These are phyloP conservation scores for Panulirus ornatus DNA, from an alignment of 1,140 invertebrate species.

Conservation along the genomic window DNA sequence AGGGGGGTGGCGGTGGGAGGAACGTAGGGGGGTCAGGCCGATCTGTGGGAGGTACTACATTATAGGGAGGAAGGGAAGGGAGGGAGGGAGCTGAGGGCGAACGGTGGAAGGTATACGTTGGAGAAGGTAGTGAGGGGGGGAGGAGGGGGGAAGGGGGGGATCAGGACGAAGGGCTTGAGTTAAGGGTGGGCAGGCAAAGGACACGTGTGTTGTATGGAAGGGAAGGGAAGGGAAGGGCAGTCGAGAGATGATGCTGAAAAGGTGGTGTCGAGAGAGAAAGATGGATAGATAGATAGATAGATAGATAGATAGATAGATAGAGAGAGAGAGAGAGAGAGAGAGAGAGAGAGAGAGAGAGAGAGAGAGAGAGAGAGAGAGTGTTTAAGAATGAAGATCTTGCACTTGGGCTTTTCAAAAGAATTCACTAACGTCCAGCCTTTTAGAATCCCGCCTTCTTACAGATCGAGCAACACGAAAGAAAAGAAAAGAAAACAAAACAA, in stretches of 20 bases:
- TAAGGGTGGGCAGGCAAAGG: neutral
- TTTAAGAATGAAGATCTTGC: no score
- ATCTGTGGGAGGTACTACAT: neutral
- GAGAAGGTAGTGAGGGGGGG: neutral
- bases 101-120: neutral
- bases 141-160: neutral
- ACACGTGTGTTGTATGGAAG: no score
- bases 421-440: no score
- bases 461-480: no score
- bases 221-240: neutral
- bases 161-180: neutral
- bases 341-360: neutral
- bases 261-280: neutral
- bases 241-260: neutral
- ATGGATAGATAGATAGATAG: neutral
- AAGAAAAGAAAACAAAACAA: no score
- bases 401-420: no score
- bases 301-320: neutral
- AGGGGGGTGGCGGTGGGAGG: neutral
- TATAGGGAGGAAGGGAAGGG: conserved; percentile 25
- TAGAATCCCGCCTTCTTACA: no score
- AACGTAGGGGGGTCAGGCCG: neutral
- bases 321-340: neutral
- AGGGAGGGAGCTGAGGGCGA: neutral
- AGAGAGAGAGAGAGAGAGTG: neutral